Conservation (phyloP, 2,888 invertebrate species). For the Psylliodes chrysocephalus region DNA sequence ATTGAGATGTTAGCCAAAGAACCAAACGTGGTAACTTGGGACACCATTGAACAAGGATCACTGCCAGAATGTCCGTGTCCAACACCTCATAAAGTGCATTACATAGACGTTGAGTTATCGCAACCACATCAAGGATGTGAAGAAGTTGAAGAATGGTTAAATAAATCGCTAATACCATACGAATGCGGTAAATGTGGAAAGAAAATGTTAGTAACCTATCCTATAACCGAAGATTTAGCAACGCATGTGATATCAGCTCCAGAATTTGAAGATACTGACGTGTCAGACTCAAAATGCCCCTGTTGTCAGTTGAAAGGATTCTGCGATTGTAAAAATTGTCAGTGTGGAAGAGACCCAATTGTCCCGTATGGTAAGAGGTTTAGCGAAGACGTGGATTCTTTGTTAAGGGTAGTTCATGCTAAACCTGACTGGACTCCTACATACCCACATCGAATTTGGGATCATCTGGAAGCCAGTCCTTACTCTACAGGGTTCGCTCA, state of each 20-base stretch:
- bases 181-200: conserved; percentile 38
- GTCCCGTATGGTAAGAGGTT: conserved; percentile 42
- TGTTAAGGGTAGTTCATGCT: conserved; percentile 13
- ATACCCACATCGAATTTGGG: not conserved
- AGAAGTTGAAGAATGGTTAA: conserved; percentile 38
- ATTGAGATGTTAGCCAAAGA: not conserved
- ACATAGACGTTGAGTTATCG: not conserved
- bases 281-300: conserved; percentile 9
- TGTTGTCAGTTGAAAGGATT: conserved; percentile 24
- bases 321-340: conserved; percentile 28
- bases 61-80: not conserved
- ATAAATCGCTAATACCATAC: conserved; percentile 41
- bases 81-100: not conserved
- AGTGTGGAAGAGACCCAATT: conserved; percentile 25
- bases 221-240: conserved; percentile 23
- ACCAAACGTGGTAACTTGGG: not conserved
- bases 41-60: not conserved
- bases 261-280: not conserved
- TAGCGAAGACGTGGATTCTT: conserved; percentile 37
- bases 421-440: not conserved
- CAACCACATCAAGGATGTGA: not conserved
- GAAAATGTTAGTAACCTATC: conserved; percentile 45
- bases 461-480: not conserved
- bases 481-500: conserved; percentile 21
- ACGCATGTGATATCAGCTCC: not conserved